Evolutionary conservation across 2,888 invertebrate species (phyloP).

Genomic region (Drosophila meridiana): DNA sequence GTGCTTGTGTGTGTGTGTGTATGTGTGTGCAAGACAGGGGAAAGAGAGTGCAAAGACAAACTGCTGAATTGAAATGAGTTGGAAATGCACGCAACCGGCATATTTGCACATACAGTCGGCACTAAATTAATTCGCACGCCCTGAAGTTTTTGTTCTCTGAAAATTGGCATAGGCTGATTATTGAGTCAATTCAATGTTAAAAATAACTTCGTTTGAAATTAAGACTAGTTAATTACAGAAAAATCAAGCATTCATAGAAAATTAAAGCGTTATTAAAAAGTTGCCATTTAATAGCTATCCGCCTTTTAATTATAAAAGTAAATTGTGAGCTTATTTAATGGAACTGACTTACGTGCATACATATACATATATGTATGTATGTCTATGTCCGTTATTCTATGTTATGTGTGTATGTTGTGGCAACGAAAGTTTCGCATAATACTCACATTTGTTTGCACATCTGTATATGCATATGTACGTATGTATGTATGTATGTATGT

Average conservation of each 20-base stretch:
- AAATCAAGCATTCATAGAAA: not conserved
- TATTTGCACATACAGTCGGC: not conserved
- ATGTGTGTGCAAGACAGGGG: not conserved
- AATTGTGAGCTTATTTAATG: not conserved
- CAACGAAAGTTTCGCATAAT: not conserved
- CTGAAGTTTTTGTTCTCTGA: not conserved
- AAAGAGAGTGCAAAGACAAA: constrained; percentile 1
- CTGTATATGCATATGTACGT: not conserved
- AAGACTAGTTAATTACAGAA: not conserved
- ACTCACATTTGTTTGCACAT: not conserved
- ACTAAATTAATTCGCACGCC: constrained; percentile 1
- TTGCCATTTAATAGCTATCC: not conserved
- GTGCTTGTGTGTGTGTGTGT: not conserved
- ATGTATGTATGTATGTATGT: not conserved
- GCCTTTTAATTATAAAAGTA: not conserved
- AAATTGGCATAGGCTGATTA: not conserved
- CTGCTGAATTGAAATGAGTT: not conserved
- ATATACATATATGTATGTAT: not conserved
- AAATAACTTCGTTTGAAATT: not conserved
- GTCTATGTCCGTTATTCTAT: not conserved
- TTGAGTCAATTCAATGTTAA: not conserved
- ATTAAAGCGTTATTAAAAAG: not conserved
- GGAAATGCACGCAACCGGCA: not conserved
- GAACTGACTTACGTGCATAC: not conserved
- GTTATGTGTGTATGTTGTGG: not conserved